Conservation (phyloP, 2,797 vertebrate genomes). For the Xerus rutilus region DNA sequence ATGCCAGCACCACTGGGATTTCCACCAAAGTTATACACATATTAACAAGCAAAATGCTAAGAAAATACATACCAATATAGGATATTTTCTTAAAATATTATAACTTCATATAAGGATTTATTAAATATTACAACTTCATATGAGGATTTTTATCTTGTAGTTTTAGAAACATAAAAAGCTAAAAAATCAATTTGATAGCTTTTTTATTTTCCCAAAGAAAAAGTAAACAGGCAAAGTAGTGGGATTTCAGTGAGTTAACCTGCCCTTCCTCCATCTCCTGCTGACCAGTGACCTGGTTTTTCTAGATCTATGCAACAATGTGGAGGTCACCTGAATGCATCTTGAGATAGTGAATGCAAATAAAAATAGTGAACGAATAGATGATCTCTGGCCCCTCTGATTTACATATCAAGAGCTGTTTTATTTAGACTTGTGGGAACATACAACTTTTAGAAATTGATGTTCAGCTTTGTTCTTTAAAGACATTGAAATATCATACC, state of each 20-base stretch:
- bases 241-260: background rate
- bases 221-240: background rate
- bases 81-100: background rate
- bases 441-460: background rate
- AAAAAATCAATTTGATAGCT: background rate
- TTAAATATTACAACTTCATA: background rate
- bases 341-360: background rate
- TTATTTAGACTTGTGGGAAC: background rate
- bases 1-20: background rate
- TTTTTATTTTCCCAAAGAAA: constrained; percentile 27
- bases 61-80: background rate
- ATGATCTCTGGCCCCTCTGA: background rate
- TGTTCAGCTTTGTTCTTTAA: background rate
- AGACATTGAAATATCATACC: background rate
- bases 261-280: background rate
- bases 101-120: no score
- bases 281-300: background rate
- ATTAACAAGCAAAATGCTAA: background rate
- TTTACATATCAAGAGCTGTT: background rate
- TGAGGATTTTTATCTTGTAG: constrained; percentile 21
- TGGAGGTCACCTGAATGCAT: background rate
- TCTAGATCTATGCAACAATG: background rate
- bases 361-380: no score
- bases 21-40: background rate
- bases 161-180: constrained; percentile 28